Conservation (phyloP, 2,797 vertebrate species). For the Xenopus petersii region DNA sequence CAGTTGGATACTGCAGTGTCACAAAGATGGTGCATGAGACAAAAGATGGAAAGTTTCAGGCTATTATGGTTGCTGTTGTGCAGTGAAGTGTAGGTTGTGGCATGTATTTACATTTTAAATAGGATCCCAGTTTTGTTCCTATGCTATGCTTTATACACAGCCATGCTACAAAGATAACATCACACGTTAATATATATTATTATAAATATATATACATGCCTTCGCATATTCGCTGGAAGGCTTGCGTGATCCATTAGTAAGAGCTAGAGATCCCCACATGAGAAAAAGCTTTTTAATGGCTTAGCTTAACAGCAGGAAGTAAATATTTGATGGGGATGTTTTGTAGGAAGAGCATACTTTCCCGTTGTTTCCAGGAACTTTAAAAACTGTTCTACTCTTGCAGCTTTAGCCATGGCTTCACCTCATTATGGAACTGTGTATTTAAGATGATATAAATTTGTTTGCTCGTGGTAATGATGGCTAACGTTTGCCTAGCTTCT, state of each 20-base stretch:
- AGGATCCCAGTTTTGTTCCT: neutral
- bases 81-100: neutral
- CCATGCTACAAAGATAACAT: neutral
- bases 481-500: no score
- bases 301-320: slow-evolving; percentile 5
- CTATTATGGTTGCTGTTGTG: neutral
- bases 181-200: neutral
- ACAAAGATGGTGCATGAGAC: neutral
- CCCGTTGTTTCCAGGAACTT: slow-evolving; percentile 1
- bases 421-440: slow-evolving; percentile 15
- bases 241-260: neutral
- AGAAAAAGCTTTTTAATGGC: neutral
- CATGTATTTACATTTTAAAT: neutral
- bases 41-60: neutral
- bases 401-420: neutral
- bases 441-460: no score
- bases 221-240: neutral
- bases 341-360: neutral
- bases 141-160: neutral
- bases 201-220: no score
- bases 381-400: slow-evolving; percentile 5
- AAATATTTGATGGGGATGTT: slow-evolving; percentile 19
- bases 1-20: slow-evolving; percentile 10
- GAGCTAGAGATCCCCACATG: neutral
- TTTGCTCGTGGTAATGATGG: no score